Base-by-base conservation (phyloP, 2,888 invertebrate genomes). In the Eristalinus aeneus region DNA sequence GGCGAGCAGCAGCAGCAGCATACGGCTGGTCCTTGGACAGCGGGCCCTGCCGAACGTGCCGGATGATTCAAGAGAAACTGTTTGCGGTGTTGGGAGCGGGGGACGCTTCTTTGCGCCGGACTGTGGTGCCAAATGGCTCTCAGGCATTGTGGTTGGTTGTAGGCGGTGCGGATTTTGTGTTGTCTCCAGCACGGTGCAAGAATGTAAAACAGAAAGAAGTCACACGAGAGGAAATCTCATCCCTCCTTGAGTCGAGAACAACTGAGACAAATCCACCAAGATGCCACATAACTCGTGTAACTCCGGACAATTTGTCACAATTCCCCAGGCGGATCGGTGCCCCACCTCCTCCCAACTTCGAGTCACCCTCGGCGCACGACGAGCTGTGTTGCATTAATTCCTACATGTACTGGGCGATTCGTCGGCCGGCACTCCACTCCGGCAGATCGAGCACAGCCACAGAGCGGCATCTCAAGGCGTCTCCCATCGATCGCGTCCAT, bases 401-500 rank as follows among this genome's bases (percentile, higher is more conserved):
- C 60, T 73, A 76, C 81, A 81, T 85, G 85, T 76, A 80, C 73
- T 81, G 85, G 61, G 67, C 63, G 39, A 80, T 75, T 69, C 71
- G n/a, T 64, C 22, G 56, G 67, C 56, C 27, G 53, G 46, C 73
- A 78, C 74, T 75, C 56, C 61, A 16, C 36, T 60, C 64, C 73
- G 16, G 78, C 79, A 84, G 71, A 79, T 79, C n/a, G 16, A 31
- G 65, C 31, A 46, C 36, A 11, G 36, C 1, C n/a, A 1, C 16
- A 34, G 11, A 4, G 36, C 60, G 63, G 76, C 68, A 73, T 65
- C 81, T 69, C 64, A 81, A 74, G 86, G 77, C 86, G 81, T 77
- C 77, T 60, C 46, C 16, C 82, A 82, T 86, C 68, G 73, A 86
- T 81, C 86, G 76, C 82, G 54, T 39, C 77, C 82, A 78, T 78